These are phyloP conservation scores for Galerucella pusilla DNA, from an alignment of 2,888 invertebrate species.

Conservation along the genomic window DNA sequence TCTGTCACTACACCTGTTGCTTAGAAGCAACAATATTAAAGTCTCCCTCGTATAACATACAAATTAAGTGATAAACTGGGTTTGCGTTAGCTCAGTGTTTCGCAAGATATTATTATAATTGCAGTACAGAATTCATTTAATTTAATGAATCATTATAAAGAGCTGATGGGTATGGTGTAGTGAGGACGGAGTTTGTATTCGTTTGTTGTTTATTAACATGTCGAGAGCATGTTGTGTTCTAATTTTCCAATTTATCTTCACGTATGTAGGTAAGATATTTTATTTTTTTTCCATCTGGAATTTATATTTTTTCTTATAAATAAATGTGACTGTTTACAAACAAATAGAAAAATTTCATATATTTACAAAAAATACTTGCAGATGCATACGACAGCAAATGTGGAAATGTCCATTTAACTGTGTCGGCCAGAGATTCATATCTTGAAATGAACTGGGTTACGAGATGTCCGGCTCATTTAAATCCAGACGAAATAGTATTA, in stretches of 20 bases:
- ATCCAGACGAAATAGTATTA: constrained; percentile 59
- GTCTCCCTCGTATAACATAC: background rate
- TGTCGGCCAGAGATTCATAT: constrained; percentile 67
- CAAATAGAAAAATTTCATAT: no score
- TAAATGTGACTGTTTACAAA: no score
- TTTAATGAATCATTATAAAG: background rate
- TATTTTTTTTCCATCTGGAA: background rate
- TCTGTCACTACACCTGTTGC: background rate
- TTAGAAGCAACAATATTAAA: background rate
- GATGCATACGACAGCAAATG: constrained; percentile 54
- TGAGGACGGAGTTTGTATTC: constrained; percentile 5
- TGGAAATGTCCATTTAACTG: constrained; percentile 67
- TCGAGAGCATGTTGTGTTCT: constrained; percentile 6
- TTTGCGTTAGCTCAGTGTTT: background rate
- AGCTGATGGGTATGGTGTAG: background rate
- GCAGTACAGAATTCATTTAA: background rate
- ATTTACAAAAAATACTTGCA: constrained; percentile 2
- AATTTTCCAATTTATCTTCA: constrained; percentile 4
- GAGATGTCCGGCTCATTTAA: constrained; percentile 57
- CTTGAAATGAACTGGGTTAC: constrained; percentile 68
- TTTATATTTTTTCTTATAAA: background rate
- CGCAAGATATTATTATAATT: constrained; percentile 11
- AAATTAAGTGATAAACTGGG: background rate
- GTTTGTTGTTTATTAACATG: constrained; percentile 12
- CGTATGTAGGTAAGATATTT: constrained; percentile 7